Evolutionary conservation across 2,113 vertebrate genomes (phyloP), one percentile per base, ranked within the genome.

Genomic region (Otis tarda): DNA sequence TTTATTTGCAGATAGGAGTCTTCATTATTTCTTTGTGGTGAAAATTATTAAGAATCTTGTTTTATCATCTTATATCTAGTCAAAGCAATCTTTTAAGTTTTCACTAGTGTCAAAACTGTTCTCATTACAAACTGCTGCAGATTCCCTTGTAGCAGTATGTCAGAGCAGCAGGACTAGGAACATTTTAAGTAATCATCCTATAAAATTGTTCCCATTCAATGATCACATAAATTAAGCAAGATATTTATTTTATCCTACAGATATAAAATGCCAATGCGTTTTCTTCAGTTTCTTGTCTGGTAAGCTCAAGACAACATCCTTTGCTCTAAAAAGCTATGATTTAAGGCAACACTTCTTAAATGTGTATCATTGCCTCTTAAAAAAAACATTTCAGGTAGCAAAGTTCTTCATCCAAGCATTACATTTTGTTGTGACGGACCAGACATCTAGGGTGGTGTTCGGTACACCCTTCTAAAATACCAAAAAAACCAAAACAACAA

Each of bases 21-120:
- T 88, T 88, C 76, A 28, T 60, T 83, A 75, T 68, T 74, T 82
- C 30, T 75, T 83, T 55, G 24, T 35, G 30, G n/a, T 78, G 22
- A 94, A 64, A 89, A 88, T 76, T 82, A 90, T 59, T 83, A 90
- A 77, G 49, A 37, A 64, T 17, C 60, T 82, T 91, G n/a, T 83
- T 94, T 92, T 81, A 93, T 56, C 52, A 83, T 39, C 41, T 53
- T 61, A 9, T 81, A 68, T 90, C 57, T 85, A 88, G 52, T 68
- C 90, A 86, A 78, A 90, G 52, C 64, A 95, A 81, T 30, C 41
- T 37, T 56, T 27, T 22, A 70, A 39, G 52, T 55, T 74, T 83
- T 89, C 79, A 64, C 33, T 52, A 64, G 47, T 49, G 43, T 90
- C 79, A 93, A 68, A 88, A 68, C 6, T 83, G 22, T n/a, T 86